Base-by-base conservation (phyloP, 2,888 invertebrate species). In the Cantharis lateralis region DNA sequence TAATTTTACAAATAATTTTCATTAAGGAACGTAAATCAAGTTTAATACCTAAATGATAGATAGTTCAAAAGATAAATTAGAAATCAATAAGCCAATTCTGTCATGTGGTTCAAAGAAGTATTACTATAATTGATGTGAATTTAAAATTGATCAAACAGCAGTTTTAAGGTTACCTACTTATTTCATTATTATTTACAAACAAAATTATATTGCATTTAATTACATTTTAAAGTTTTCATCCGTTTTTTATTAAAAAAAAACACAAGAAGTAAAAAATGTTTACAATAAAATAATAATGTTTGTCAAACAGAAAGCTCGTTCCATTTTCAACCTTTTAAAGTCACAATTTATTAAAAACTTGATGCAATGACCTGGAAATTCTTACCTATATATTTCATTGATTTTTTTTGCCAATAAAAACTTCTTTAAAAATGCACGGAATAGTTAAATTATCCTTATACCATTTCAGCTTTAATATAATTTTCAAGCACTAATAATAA, bases 61-160 rank as follows among this genome's bases (percentile, higher is more conserved):
- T 70, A 62, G 69, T 69, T 64, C 15, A 18, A 15, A 63, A 74
- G 70, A 74, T 48, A 32, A 70, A 74, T 70, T 70, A 48, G 28
- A 74, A 74, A 74, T 74, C 74, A 24, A 74, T 74, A 70, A 62
- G 32, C 69, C 70, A 70, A 74, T 74, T 28, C 62, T 48, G 63
- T 62, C 63, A 61, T 69, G 62, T 24, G 62, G 20, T 62, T 73
- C 73, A 69, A 73, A 73, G 73, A 73, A 73, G 74, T 74, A 70
- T 74, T 74, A 73, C n/a, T 61, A 74, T 69, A 70, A 74, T 74
- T 74, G 69, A 70, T 74, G 32, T 70, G 32, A 70, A 74, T 74
- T 48, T 32, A 13, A 70, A 74, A 74, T 74, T 69, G 74, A 74
- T 74, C 74, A 74, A 74, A 74, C 74, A 48, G 48, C n/a, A 74